A percentile compares a stretch with the other conserved stretches of the same genome.
These are phyloP conservation scores for Alligator mississippiensis DNA, from an alignment of 2,113 vertebrate genomes.

Conservation along the genomic window DNA sequence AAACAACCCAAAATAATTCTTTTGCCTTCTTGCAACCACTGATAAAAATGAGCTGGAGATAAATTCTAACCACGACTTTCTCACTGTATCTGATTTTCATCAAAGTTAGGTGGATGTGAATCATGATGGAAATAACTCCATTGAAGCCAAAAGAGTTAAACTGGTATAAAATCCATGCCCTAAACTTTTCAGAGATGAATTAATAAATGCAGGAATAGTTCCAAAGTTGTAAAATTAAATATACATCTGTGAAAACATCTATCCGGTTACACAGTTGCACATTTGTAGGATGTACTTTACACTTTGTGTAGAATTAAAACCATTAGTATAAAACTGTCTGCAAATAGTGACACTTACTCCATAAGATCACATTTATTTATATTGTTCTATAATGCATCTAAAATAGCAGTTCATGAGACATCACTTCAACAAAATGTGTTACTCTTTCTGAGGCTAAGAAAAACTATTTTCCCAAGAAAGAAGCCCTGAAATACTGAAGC, in stretches of 20 bases:
- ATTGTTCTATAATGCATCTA: conserved; percentile 65
- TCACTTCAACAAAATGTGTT: conserved; percentile 64
- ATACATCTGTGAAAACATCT: conserved; percentile 72
- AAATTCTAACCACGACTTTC: conserved; percentile 58
- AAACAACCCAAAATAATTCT: conserved; percentile 66
- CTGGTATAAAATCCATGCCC: conserved; percentile 14
- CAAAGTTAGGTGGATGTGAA: conserved; percentile 45
- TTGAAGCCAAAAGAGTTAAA: conserved; percentile 65
- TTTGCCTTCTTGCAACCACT: conserved; percentile 51
- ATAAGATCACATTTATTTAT: conserved; percentile 60
- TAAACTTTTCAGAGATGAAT: conserved; percentile 41
- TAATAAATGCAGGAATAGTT: conserved; percentile 57
- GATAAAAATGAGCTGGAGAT: conserved; percentile 49
- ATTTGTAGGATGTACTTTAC: conserved; percentile 66
- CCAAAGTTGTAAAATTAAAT: conserved; percentile 74
- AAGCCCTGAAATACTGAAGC: conserved; percentile 39
- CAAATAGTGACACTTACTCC: conserved; percentile 66
- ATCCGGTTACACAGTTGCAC: conserved; percentile 48
- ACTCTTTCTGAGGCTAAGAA: conserved; percentile 43
- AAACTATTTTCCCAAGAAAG: conserved; percentile 67
- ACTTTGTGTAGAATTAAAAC: conserved; percentile 60
- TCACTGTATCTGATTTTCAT: conserved; percentile 48
- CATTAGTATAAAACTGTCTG: conserved; percentile 68
- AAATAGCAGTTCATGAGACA: conserved; percentile 69
- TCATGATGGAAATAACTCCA: conserved; percentile 48